These are phyloP conservation scores for Euura saliciscinereae DNA, from an alignment of 1,140 invertebrate species.

Conservation along the genomic window DNA sequence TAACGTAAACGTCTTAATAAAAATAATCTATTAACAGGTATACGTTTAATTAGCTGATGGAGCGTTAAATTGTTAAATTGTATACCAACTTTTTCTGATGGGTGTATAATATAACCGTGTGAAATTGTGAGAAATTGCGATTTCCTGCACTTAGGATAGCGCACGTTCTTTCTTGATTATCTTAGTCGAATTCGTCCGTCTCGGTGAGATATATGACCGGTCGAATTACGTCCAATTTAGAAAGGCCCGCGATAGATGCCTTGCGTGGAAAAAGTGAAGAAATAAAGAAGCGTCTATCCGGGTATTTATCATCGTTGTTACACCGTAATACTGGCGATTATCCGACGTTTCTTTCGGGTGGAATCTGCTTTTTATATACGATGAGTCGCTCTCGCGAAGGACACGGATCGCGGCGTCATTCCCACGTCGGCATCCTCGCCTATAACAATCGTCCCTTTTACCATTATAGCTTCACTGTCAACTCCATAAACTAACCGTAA, in stretches of 20 bases:
- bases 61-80: background rate
- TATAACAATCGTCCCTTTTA: no score
- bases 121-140: constrained; percentile 3
- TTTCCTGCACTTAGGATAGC: background rate
- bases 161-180: background rate
- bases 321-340: background rate
- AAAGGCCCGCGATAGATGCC: background rate
- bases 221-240: background rate
- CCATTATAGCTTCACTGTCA: background rate
- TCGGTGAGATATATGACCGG: background rate
- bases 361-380: background rate
- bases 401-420: background rate
- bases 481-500: background rate
- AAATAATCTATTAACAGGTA: no score
- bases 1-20: no score
- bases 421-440: background rate
- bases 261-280: background rate
- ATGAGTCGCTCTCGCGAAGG: background rate
- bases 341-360: background rate
- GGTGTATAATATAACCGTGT: background rate
- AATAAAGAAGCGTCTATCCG: background rate
- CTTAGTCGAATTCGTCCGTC: no score
- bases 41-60: no score
- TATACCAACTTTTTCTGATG: no score
- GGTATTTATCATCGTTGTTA: background rate